Percentiles rank a stretch among this genome's conserved stretches.
phyloP scores from a whole-genome alignment of 2,888 invertebrate species.

The Tinea semifulvella region DNA sequence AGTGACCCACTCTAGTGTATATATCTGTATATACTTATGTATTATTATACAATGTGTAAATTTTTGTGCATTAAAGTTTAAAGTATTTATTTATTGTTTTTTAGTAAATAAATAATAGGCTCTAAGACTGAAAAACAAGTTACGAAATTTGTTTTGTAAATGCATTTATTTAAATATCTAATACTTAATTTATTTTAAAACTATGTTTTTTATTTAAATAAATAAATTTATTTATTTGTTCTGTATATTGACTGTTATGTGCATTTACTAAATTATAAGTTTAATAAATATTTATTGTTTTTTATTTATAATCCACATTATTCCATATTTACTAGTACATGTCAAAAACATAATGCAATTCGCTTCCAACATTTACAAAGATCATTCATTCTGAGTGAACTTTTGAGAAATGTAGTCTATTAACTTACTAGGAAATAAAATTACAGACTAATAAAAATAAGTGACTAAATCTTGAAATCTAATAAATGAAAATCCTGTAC shows the following conservation, averaged over 20 bases:
- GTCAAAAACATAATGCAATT: background rate
- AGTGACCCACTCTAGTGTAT: too few relatives aligned
- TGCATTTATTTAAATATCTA: constrained; percentile 24
- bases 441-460: too few relatives aligned
- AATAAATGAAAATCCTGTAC: too few relatives aligned
- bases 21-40: background rate
- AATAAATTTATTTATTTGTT: constrained; percentile 15
- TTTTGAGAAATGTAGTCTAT: too few relatives aligned
- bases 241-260: constrained; percentile 9
- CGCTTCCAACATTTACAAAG: too few relatives aligned
- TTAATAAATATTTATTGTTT: background rate
- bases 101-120: constrained; percentile 31
- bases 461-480: too few relatives aligned
- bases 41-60: too few relatives aligned
- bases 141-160: constrained; percentile 21
- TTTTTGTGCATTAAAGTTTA: too few relatives aligned
- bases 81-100: constrained; percentile 50
- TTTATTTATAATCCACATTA: background rate
- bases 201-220: constrained; percentile 1
- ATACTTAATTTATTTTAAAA: constrained; percentile 15
- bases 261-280: constrained; percentile 7
- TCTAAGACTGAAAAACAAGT: constrained; percentile 31
- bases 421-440: too few relatives aligned
- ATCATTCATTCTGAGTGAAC: too few relatives aligned
- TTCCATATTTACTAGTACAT: background rate